These are phyloP conservation scores for Drosophila willistoni DNA, from an alignment of 1,140 invertebrate species.

Conservation along the genomic window DNA sequence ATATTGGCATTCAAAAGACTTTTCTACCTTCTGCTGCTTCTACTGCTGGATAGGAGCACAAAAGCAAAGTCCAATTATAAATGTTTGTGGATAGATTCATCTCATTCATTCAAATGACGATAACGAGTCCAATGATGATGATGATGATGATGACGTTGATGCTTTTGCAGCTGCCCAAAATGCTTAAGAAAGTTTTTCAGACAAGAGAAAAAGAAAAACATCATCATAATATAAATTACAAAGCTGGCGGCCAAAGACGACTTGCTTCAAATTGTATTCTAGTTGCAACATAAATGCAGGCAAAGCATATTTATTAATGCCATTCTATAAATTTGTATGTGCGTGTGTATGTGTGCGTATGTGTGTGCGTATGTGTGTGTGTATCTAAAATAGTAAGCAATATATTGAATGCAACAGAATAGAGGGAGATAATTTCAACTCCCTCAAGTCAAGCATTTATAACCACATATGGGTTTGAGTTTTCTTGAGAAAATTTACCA, in stretches of 20 bases:
- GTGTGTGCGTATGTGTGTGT: conserved; percentile 10
- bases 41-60: conserved; percentile 2
- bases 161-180: conserved; percentile 31
- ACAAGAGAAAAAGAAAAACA: conserved; percentile 35
- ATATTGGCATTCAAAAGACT: neutral
- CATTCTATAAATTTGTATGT: conserved; percentile 15
- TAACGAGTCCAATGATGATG: neutral
- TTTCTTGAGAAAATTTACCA: conserved; percentile 76
- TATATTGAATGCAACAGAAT: conserved; percentile 26
- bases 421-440: neutral
- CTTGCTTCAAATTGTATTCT: conserved; percentile 26
- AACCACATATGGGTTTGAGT: conserved; percentile 57
- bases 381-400: conserved; percentile 43
- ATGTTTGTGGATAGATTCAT: conserved; percentile 28
- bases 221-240: conserved; percentile 53
- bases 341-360: neutral
- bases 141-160: conserved; percentile 2
- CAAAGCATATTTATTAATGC: conserved; percentile 74
- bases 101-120: conserved; percentile 15
- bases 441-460: conserved; percentile 62
- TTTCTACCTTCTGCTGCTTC: neutral
- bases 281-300: conserved; percentile 51
- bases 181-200: conserved; percentile 15
- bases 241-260: conserved; percentile 27
- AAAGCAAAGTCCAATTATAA: conserved; percentile 42